A percentile compares a stretch with the other conserved stretches of the same genome.
These are phyloP conservation scores for Oryzias celebensis DNA, from an alignment of 2,113 vertebrate genomes.

Conservation along the genomic window DNA sequence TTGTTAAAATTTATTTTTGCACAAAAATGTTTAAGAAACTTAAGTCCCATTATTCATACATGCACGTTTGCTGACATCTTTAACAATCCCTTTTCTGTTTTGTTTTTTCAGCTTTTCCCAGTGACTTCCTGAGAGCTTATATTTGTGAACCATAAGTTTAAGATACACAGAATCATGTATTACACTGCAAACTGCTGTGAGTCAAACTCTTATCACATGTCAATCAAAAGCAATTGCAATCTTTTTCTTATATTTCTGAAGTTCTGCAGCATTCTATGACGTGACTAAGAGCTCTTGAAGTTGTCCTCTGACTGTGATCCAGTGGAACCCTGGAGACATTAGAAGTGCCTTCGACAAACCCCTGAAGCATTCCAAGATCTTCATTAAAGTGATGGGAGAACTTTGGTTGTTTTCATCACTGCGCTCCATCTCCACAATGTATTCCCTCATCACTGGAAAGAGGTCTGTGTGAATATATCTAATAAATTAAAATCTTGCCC, in stretches of 20 bases:
- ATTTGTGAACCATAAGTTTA: too few relatives aligned
- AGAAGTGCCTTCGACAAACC: slow-evolving; percentile 26
- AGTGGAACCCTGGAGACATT: slow-evolving; percentile 35
- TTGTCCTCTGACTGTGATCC: slow-evolving; percentile 39
- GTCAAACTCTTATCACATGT: neutral
- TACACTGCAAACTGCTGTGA: too few relatives aligned
- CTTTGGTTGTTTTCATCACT: slow-evolving; percentile 54
- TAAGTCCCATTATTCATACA: too few relatives aligned
- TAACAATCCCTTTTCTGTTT: too few relatives aligned
- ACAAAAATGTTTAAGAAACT: too few relatives aligned
- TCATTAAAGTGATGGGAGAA: slow-evolving; percentile 66
- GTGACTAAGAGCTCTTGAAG: slow-evolving; percentile 29
- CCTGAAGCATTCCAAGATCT: slow-evolving; percentile 61
- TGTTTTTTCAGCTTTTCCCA: too few relatives aligned
- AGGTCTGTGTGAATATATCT: slow-evolving; percentile 71
- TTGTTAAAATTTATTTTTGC: too few relatives aligned
- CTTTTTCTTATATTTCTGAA: slow-evolving; percentile 4
- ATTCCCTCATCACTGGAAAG: slow-evolving; percentile 53
- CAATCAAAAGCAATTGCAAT: neutral
- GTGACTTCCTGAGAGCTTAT: too few relatives aligned
- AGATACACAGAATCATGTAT: too few relatives aligned
- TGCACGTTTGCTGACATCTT: too few relatives aligned
- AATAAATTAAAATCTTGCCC: slow-evolving; percentile 77
- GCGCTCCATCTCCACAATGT: slow-evolving; percentile 15
- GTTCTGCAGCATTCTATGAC: slow-evolving; percentile 11